Conservation (phyloP, 2,797 vertebrate genomes). For the Dendrocincla fuliginosa region DNA sequence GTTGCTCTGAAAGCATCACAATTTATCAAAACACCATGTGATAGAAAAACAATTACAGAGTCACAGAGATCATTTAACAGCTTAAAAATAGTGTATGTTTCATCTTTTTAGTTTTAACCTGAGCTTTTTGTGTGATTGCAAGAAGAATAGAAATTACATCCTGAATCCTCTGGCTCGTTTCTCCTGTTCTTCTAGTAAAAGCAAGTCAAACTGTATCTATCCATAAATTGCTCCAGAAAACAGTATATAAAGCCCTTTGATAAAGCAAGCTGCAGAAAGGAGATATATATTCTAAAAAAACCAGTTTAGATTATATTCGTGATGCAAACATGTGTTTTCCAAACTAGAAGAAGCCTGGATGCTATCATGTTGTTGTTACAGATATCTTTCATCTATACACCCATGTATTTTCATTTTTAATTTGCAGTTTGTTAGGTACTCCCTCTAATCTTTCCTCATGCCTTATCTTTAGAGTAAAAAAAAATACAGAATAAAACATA, state of each 20-base stretch:
- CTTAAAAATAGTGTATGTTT: not conserved
- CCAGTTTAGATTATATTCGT: constrained; percentile 31
- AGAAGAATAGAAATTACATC: not conserved
- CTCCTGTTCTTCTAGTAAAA: not conserved
- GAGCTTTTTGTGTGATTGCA: not conserved
- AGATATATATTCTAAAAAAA: constrained; percentile 66
- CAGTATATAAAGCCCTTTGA: not conserved
- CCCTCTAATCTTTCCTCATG: not conserved
- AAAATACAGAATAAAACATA: not conserved
- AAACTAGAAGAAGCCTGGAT: constrained; percentile 29
- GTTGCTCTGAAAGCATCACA: not conserved
- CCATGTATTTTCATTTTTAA: constrained; percentile 38
- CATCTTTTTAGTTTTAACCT: not conserved
- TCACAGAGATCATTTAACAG: not conserved
- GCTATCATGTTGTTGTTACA: constrained; percentile 36
- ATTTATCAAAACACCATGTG: not conserved
- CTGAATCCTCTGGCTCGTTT: not conserved
- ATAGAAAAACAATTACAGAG: not conserved
- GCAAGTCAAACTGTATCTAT: constrained; percentile 37
- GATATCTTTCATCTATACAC: constrained; percentile 23
- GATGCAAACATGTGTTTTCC: constrained; percentile 21
- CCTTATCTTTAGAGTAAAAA: not conserved
- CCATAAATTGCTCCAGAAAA: constrained; percentile 38
- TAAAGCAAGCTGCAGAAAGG: constrained; percentile 55
- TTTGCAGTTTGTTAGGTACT: constrained; percentile 29